phyloP scores from a whole-genome alignment of 2,888 invertebrate species.

The Drosophila setosimentum region DNA sequence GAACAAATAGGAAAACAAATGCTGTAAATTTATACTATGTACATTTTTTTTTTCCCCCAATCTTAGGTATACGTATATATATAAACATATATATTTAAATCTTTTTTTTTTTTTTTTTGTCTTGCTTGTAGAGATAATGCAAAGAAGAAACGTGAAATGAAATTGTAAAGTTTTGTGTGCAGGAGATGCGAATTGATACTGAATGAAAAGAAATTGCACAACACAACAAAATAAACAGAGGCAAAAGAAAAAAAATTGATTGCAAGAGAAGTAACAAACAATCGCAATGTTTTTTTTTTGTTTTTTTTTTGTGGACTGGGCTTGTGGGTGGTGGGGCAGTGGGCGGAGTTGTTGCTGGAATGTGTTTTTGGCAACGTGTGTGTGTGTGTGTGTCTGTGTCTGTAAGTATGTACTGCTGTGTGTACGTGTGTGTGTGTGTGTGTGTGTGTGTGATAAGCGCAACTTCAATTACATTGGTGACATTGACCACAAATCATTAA shows the following conservation, averaged over 20 bases:
- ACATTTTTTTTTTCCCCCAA: slow-evolving; percentile 37
- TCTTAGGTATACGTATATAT: slow-evolving; percentile 12
- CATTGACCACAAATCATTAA: slow-evolving; percentile 71
- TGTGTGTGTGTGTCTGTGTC: not conserved
- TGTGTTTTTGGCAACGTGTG: not conserved
- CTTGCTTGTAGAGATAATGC: slow-evolving; percentile 35
- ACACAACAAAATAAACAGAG: slow-evolving; percentile 48
- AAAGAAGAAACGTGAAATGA: slow-evolving; percentile 40
- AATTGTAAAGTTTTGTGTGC: slow-evolving; percentile 50
- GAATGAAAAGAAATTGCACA: slow-evolving; percentile 52
- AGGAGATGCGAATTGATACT: slow-evolving; percentile 52
- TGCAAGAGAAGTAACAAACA: slow-evolving; percentile 21
- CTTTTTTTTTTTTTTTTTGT: slow-evolving; percentile 32
- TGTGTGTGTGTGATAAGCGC: not conserved
- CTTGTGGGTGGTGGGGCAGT: not conserved
- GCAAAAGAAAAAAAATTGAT: slow-evolving; percentile 26
- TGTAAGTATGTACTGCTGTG: not conserved
- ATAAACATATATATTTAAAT: not conserved
- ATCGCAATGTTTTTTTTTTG: not conserved
- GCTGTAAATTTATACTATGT: slow-evolving; percentile 48
- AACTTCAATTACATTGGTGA: slow-evolving; percentile 54
- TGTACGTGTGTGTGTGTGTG: not conserved
- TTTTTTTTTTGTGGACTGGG: not conserved
- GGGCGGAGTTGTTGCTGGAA: not conserved
- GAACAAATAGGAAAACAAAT: slow-evolving; percentile 23